These are phyloP conservation scores for Anoplius nigerrimus DNA, from an alignment of 2,888 invertebrate species.

Conservation along the genomic window DNA sequence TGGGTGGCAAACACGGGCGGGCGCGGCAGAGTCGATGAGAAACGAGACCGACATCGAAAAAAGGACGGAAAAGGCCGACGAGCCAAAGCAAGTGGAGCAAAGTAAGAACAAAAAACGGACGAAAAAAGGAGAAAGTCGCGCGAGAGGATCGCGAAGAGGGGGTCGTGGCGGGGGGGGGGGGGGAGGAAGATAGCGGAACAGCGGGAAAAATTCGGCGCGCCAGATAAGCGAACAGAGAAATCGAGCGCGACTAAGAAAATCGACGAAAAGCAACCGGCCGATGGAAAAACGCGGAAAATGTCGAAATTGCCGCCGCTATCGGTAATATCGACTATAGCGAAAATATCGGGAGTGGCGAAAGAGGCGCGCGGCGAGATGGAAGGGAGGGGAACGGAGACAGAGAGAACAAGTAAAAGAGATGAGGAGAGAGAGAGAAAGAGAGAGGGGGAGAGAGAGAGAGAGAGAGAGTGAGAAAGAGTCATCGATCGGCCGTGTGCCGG, in stretches of 20 bases:
- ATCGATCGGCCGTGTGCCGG: conserved; percentile 53
- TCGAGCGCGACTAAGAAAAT: no score
- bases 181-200: background rate
- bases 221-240: no score
- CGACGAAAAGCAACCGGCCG: no score
- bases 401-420: conserved; percentile 7
- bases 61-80: no score
- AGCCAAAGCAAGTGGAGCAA: background rate
- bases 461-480: conserved; percentile 42
- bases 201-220: background rate
- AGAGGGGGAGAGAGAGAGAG: conserved; percentile 12
- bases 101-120: conserved; percentile 6
- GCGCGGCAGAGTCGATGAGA: background rate
- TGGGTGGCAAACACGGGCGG: background rate
- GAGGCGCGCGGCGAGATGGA: no score
- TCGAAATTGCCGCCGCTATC: no score
- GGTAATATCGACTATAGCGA: background rate
- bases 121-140: no score
- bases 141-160: no score
- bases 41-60: no score
- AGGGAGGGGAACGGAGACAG: conserved; percentile 1
- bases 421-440: conserved; percentile 12
- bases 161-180: background rate
- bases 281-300: no score
- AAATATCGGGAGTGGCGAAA: background rate